phyloP scores from a whole-genome alignment of 1,140 invertebrate species.

The Branchinecta lindahli region DNA sequence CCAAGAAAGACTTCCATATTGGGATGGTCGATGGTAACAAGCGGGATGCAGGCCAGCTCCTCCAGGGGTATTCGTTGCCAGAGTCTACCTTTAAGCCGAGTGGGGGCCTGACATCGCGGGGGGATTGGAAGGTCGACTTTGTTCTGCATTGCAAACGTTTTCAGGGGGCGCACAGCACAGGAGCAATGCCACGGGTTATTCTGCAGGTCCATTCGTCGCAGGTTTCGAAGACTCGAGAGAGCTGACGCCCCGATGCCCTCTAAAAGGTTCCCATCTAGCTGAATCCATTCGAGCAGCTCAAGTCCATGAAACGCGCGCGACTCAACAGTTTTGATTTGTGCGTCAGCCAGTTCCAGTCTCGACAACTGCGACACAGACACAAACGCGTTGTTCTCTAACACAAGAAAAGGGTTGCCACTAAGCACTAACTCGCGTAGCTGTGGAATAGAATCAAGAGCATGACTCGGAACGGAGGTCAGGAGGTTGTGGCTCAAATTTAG shows the following conservation, averaged over 20 bases:
- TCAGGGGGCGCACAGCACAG: constrained; percentile 50
- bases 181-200: constrained; percentile 68
- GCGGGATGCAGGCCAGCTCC: constrained; percentile 59
- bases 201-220: constrained; percentile 55
- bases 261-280: constrained; percentile 54
- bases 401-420: constrained; percentile 50
- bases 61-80: constrained; percentile 59
- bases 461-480: constrained; percentile 47
- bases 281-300: constrained; percentile 52
- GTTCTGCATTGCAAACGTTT: constrained; percentile 56
- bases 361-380: constrained; percentile 47
- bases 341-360: constrained; percentile 51
- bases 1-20: constrained; percentile 38
- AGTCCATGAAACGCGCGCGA: constrained; percentile 49
- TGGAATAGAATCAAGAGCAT: constrained; percentile 47
- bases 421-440: constrained; percentile 57
- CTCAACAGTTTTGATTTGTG: constrained; percentile 47
- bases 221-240: constrained; percentile 44
- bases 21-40: constrained; percentile 24
- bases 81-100: constrained; percentile 40
- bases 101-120: constrained; percentile 46
- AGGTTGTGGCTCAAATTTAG: constrained; percentile 57
- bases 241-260: constrained; percentile 42
- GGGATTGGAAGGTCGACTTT: constrained; percentile 54
- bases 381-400: constrained; percentile 51